phyloP scores from a whole-genome alignment of 92 coral and sea anemone genomes.

The Porites rus region DNA sequence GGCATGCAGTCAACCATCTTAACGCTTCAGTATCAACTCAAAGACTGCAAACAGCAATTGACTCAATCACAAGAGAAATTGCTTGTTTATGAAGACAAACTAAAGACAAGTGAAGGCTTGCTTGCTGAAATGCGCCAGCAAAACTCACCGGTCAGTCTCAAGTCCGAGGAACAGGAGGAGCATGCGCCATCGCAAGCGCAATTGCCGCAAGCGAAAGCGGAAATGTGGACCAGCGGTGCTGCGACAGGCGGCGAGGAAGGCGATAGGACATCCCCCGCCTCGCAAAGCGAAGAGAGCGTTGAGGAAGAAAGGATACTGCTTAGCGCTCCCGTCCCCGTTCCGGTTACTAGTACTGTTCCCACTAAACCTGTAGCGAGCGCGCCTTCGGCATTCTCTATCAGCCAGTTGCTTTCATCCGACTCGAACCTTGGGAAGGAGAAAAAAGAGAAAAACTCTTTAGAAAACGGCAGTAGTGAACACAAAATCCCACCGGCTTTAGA shows the following conservation, averaged over 20 bases:
- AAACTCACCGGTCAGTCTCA: slow-evolving; percentile 51
- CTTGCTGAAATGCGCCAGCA: slow-evolving; percentile 68
- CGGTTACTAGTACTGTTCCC: slow-evolving; percentile 27
- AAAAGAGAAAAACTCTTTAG: slow-evolving; percentile 39
- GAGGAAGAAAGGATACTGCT: slow-evolving; percentile 49
- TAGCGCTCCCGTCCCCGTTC: slow-evolving; percentile 4
- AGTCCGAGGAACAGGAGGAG: slow-evolving; percentile 55
- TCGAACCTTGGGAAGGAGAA: slow-evolving; percentile 60
- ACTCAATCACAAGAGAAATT: slow-evolving; percentile 59
- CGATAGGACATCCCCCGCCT: slow-evolving; percentile 40
- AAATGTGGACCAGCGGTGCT: slow-evolving; percentile 39
- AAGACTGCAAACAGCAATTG: slow-evolving; percentile 84
- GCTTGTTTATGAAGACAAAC: slow-evolving; percentile 54
- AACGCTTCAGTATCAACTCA: slow-evolving; percentile 96
- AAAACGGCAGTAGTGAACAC: slow-evolving; percentile 77
- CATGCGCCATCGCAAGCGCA: slow-evolving; percentile 37
- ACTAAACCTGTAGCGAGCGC: slow-evolving; percentile 47
- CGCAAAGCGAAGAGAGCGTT: slow-evolving; percentile 31
- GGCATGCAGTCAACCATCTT: slow-evolving; percentile 99
- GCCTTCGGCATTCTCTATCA: slow-evolving; percentile 81
- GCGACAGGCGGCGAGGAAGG: slow-evolving; percentile 12
- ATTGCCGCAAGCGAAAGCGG: slow-evolving; percentile 21
- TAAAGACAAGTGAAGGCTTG: slow-evolving; percentile 64
- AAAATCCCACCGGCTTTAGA: slow-evolving; percentile 62
- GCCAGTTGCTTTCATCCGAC: slow-evolving; percentile 80